phyloP scores from a whole-genome alignment of 2,113 vertebrate species.

The Podiceps cristatus region DNA sequence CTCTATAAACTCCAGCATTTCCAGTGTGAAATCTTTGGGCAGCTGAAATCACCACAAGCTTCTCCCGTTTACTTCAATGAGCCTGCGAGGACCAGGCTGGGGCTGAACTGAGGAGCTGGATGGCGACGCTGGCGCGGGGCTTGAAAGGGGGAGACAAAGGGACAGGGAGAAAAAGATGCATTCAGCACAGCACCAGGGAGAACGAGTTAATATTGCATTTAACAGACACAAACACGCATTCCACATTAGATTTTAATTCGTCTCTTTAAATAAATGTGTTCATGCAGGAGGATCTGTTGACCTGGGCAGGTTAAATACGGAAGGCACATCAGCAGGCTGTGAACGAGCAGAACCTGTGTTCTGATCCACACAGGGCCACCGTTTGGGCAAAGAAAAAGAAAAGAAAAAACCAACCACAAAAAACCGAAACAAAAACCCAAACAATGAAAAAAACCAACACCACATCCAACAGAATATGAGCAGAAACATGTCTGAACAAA shows the following conservation, averaged over 20 bases:
- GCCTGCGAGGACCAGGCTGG: not conserved
- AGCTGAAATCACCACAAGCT: not conserved
- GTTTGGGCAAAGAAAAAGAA: not conserved
- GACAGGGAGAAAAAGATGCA: not conserved
- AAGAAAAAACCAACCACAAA: not conserved
- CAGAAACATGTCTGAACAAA: not conserved
- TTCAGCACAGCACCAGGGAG: not conserved
- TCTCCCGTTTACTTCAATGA: not conserved
- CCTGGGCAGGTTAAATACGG: not conserved
- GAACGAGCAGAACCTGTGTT: not conserved
- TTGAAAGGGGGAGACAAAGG: not conserved
- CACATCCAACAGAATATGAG: not conserved
- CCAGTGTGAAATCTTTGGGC: not conserved
- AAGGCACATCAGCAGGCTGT: accelerated
- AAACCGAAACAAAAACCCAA: no score
- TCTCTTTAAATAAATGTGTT: not conserved
- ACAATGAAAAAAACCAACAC: not conserved
- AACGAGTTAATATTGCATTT: not conserved
- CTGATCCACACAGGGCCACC: not conserved
- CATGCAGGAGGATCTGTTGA: not conserved
- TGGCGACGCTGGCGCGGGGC: no score
- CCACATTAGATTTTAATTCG: not conserved
- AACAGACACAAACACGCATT: not conserved
- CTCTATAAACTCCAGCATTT: not conserved
- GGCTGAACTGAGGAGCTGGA: not conserved